phyloP scores from a whole-genome alignment of 2,888 invertebrate genomes.

The Melanotus villosus region DNA sequence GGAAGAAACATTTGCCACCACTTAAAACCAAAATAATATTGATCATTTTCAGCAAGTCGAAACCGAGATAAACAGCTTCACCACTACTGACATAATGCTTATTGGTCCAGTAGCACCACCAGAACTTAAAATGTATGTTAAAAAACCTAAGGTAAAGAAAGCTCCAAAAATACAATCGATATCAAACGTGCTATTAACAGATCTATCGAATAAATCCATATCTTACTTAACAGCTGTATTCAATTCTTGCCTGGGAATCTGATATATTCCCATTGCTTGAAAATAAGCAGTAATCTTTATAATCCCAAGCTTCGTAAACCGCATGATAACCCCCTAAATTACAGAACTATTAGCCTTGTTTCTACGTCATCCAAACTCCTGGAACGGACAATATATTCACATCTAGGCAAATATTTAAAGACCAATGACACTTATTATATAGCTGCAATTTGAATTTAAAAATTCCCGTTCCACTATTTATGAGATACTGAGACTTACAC shows the following conservation, averaged over 20 bases:
- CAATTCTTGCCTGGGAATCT: constrained; percentile 32
- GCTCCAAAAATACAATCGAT: constrained; percentile 7
- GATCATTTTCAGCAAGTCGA: neutral
- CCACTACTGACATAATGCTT: neutral
- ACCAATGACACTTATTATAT: neutral
- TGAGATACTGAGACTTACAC: neutral
- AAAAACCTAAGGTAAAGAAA: constrained; percentile 12
- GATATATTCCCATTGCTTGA: constrained; percentile 45
- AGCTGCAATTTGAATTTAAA: neutral
- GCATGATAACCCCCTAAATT: constrained; percentile 14
- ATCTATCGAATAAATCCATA: constrained; percentile 36
- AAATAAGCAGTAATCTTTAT: constrained; percentile 44
- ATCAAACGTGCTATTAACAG: neutral
- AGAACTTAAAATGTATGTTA: constrained; percentile 1
- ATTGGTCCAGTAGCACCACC: neutral
- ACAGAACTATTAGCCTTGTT: constrained; percentile 35
- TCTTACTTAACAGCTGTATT: constrained; percentile 41
- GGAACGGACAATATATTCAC: neutral
- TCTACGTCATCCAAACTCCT: neutral
- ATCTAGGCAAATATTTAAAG: neutral
- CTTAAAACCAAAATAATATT: neutral
- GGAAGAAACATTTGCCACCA: constrained; percentile 3
- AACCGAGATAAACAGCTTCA: neutral
- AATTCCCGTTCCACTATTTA: neutral
- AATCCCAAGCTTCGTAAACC: constrained; percentile 45